Evolutionary conservation across 2,888 invertebrate genomes (phyloP).

Genomic region (Palloptera scutellata): DNA sequence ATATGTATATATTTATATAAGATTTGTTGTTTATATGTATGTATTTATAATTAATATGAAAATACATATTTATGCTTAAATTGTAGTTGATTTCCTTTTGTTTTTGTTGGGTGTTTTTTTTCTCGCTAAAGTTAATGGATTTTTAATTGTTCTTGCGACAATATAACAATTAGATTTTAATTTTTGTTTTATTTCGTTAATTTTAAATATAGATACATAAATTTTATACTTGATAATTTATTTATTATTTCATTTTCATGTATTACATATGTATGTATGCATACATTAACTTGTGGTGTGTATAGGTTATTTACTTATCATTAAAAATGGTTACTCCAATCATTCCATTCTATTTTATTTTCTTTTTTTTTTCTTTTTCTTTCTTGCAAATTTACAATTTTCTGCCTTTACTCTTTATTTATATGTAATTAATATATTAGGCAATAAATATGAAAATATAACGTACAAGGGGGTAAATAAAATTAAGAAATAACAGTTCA

Average conservation of each 20-base stretch:
- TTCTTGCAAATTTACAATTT: too few species aligned
- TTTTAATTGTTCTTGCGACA: conserved; percentile 18
- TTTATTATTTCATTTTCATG: not conserved
- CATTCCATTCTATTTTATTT: too few species aligned
- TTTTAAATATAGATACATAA: conserved; percentile 3
- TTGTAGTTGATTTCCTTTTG: conserved; percentile 9
- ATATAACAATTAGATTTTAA: conserved; percentile 12
- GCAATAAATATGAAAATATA: not conserved
- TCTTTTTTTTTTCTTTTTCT: too few species aligned
- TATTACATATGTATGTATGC: too few species aligned
- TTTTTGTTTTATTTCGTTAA: conserved; percentile 8
- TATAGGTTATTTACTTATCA: not conserved
- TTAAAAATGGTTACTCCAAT: not conserved
- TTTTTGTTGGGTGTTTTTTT: conserved; percentile 11
- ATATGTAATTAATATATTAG: not conserved
- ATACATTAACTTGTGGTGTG: not conserved
- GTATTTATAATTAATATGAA: conserved; percentile 15
- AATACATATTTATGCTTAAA: not conserved
- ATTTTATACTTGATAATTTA: not conserved
- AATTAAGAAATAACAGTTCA: conserved; percentile 33
- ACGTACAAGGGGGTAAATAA: not conserved
- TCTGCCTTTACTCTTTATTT: too few species aligned
- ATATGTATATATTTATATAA: not conserved
- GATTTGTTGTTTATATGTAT: conserved; percentile 14
- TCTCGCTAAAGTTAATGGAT: not conserved